These are phyloP conservation scores for Cyprinodon diabolis DNA, from an alignment of 2,797 vertebrate genomes.

Conservation along the genomic window DNA sequence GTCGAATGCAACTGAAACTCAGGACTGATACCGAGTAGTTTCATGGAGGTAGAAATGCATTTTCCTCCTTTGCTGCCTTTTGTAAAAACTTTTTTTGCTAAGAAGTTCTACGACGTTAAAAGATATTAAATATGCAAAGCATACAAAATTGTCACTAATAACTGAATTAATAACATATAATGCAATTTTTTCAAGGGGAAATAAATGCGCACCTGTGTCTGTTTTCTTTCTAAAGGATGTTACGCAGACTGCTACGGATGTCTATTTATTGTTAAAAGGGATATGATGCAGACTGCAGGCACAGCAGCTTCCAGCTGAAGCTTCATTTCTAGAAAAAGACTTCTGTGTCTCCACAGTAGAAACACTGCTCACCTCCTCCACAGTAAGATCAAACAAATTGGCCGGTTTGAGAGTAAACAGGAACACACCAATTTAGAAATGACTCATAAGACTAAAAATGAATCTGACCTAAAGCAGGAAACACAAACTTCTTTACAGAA, in stretches of 20 bases:
- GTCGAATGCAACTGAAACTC: too few relatives aligned
- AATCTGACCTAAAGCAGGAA: neutral
- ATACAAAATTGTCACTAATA: too few relatives aligned
- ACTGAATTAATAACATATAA: too few relatives aligned
- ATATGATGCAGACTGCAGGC: conserved; percentile 56
- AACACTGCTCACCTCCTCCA: conserved; percentile 50
- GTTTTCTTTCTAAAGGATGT: conserved; percentile 19
- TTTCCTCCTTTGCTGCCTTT: too few relatives aligned
- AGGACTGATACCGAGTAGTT: too few relatives aligned
- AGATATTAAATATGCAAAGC: too few relatives aligned
- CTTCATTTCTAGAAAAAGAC: conserved; percentile 23
- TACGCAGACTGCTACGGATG: conserved; percentile 33
- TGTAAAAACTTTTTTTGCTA: too few relatives aligned
- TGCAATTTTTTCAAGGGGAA: too few relatives aligned
- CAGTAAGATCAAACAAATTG: conserved; percentile 43
- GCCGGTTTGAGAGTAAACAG: conserved; percentile 58
- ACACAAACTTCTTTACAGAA: neutral
- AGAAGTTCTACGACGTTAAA: too few relatives aligned
- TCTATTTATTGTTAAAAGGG: conserved; percentile 32
- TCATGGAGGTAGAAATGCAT: too few relatives aligned
- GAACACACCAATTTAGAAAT: conserved; percentile 59
- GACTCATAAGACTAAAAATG: conserved; percentile 26
- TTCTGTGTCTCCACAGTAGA: conserved; percentile 12
- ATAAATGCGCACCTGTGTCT: conserved; percentile 9
- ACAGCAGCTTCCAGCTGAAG: conserved; percentile 44